Conservation (phyloP, 2,888 invertebrate species). For the Lasius platythorax region DNA sequence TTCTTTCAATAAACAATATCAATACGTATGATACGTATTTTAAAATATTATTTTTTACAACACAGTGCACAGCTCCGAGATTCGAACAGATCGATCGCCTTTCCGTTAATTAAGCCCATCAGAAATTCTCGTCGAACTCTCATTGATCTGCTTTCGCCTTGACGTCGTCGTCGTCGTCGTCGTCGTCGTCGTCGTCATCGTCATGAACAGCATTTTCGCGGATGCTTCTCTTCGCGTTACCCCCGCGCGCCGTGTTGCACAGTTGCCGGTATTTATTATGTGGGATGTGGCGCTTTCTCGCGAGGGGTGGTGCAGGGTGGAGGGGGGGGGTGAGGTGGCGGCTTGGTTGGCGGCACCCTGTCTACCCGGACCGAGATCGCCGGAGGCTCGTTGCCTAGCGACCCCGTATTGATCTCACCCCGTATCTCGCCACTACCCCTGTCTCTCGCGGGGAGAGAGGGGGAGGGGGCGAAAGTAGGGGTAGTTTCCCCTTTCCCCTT, state of each 20-base stretch:
- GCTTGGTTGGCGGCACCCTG: conserved; percentile 87
- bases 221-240: conserved; percentile 36
- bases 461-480: neutral
- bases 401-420: conserved; percentile 86
- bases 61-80: conserved; percentile 18
- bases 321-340: conserved; percentile 78
- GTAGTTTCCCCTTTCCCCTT: conserved; percentile 45
- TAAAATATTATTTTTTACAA: neutral
- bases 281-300: conserved; percentile 55
- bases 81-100: neutral
- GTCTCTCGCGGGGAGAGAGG: conserved; percentile 57
- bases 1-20: neutral
- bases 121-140: conserved; percentile 40
- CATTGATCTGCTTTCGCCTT: conserved; percentile 20
- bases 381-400: conserved; percentile 86
- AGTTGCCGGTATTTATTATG: conserved; percentile 58
- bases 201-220: conserved; percentile 33
- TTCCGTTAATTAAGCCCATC: conserved; percentile 43
- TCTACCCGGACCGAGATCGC: conserved; percentile 88
- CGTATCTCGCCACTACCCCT: conserved; percentile 82
- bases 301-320: conserved; percentile 31
- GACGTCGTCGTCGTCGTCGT: neutral
- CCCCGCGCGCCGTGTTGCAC: conserved; percentile 46
- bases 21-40: neutral
- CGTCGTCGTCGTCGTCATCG: conserved; percentile 23